Evolutionary conservation across 2,888 invertebrate species (phyloP).

Genomic region (Hydraecia micacea): DNA sequence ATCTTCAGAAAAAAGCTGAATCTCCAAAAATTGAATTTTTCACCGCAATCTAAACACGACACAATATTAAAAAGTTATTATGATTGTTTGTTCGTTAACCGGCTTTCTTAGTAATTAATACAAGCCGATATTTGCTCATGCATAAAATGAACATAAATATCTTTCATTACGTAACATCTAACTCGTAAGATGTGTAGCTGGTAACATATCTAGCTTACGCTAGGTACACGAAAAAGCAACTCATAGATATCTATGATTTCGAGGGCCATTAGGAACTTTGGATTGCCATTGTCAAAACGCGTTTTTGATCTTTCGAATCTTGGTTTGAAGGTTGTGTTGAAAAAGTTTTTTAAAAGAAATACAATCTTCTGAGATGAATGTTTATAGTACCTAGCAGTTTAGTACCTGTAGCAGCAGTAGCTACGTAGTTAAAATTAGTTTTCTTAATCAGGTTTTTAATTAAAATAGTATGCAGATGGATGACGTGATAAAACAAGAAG

Average conservation of each 20-base stretch:
- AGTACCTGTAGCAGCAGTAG: neutral
- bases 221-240: neutral
- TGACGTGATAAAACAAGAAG: neutral
- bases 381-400: neutral
- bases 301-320: neutral
- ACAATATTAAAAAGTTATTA: conserved; percentile 67
- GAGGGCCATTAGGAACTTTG: no score
- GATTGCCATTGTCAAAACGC: neutral
- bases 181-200: conserved; percentile 49
- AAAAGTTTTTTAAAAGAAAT: neutral
- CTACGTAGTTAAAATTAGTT: neutral
- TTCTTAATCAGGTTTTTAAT: neutral
- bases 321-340: neutral
- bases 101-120: conserved; percentile 80
- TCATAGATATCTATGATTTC: neutral
- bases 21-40: conserved; percentile 31
- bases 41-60: conserved; percentile 55
- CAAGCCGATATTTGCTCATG: conserved; percentile 81
- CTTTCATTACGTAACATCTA: conserved; percentile 72
- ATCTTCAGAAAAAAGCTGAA: conserved; percentile 4
- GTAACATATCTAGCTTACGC: conserved; percentile 52
- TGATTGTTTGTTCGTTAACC: conserved; percentile 74
- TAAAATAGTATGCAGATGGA: neutral
- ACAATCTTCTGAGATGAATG: neutral
- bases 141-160: conserved; percentile 83